Conservation (phyloP, 30 jellyfish, hydroid and myxozoan genomes). For the Catostylus mosaicus region DNA sequence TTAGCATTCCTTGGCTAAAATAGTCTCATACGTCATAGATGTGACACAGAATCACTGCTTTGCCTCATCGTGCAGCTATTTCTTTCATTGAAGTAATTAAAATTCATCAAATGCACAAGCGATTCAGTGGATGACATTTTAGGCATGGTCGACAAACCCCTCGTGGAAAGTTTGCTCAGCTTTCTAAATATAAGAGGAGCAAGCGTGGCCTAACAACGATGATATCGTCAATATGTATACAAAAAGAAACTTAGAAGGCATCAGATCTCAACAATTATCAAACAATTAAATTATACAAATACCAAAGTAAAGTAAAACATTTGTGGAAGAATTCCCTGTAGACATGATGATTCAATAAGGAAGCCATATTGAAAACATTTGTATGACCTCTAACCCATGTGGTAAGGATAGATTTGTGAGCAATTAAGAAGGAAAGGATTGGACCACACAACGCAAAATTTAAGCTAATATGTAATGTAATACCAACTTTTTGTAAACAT, state of each 20-base stretch:
- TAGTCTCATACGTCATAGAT: too few relatives aligned
- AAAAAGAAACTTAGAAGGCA: not conserved
- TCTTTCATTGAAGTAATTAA: not conserved
- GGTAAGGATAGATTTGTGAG: slow-evolving; percentile 10
- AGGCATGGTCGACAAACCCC: slow-evolving; percentile 21
- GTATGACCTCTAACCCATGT: slow-evolving; percentile 41
- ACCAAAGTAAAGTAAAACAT: not conserved
- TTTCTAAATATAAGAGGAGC: slow-evolving; percentile 7
- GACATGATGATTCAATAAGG: slow-evolving; percentile 24
- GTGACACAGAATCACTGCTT: too few relatives aligned
- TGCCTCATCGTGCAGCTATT: too few relatives aligned
- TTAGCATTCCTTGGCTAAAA: too few relatives aligned
- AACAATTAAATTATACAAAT: slow-evolving; percentile 1
- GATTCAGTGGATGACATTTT: not conserved
- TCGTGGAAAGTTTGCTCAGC: slow-evolving; percentile 8
- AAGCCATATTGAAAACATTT: slow-evolving; percentile 59
- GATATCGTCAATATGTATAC: slow-evolving; percentile 7
- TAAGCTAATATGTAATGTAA: not conserved
- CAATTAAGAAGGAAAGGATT: slow-evolving; percentile 24
- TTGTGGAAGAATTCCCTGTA: not conserved
- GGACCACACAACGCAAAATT: slow-evolving; percentile 34
- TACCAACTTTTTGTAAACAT: not conserved
- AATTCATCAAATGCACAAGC: not conserved
- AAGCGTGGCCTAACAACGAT: not conserved
- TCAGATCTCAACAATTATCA: slow-evolving; percentile 3